Base-by-base conservation (phyloP, 2,797 vertebrate genomes). In the Phylloscopus collybita region DNA sequence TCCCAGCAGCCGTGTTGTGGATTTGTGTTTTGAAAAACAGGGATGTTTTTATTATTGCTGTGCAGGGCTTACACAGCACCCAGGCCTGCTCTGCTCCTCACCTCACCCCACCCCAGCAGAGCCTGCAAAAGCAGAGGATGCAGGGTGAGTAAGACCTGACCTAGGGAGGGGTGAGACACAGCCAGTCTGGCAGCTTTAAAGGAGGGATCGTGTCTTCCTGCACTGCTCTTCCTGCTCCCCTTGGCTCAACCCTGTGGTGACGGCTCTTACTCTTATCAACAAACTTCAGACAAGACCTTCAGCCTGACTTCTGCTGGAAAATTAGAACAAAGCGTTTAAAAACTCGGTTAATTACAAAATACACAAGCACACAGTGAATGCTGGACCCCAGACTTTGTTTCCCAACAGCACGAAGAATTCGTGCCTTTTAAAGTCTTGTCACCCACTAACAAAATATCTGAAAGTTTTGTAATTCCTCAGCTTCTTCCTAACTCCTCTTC, bases 231-330 rank as follows among this genome's bases (percentile, higher is more conserved):
- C n/a, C 57, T 50, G 40, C 3, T 17, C 17, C 59, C 26, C 42
- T 5, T 0, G 8, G 27, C 72, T 42, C 80, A 40, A 5, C 25
- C 67, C 61, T 16, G 4, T 1, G 44, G 7, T 10, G 51, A 69
- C 4, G 22, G 30, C 8, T 86, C 32, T 51, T 20, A 34, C 0
- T 5, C 30, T 13, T 13, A 73, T 0, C n/a, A 21, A 49, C 16
- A 66, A 53, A 56, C 47, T 40, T 32, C 60, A 34, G 22, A 15
- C 56, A 91, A 91, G 19, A 45, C 61, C 50, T 61, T 22, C 61
- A 45, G 23, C 6, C 61, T 42, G 25, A 59, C 8, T 81, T 56
- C 66, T 84, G 40, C 0, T 72, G 74, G 22, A 25, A 87, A 60
- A 79, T 22, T 3, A 59, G 34, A 75, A 54, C 6, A 12, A 44